Evolutionary conservation across 2,113 vertebrate genomes (phyloP), one percentile per base, ranked within the genome.

Genomic region (Eonycteris spelaea): DNA sequence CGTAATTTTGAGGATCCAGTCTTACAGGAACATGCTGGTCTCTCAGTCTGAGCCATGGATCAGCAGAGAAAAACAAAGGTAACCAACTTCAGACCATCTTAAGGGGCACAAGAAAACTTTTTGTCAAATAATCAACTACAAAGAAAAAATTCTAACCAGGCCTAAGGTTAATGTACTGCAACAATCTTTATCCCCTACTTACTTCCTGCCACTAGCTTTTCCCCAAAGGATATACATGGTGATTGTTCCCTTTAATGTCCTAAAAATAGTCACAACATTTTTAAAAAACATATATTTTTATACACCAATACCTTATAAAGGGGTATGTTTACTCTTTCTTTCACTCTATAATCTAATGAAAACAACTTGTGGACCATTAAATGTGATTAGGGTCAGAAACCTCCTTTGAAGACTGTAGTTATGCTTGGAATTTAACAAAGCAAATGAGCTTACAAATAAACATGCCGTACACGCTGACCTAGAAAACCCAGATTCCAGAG

Each of bases 371-470:
- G 51, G 26, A 30, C 22, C 24, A 65, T 63, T 78, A 95, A 68
- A 68, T 65, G 13, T 53, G 45, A 67, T 40, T 53, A 91, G 84
- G 40, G 21, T 51, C 15, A 22, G 35, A 92, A 92, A 75, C 30
- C 8, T 70, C 65, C 53, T 33, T 83, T 48, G 57, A 87, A 88
- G 67, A 73, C 16, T 22, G 24, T 21, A 82, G 67, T 55, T 91
- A 77, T 57, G 55, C 33, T 35, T 61, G 82, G 82, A 89, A 93
- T 93, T 95, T 57, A 71, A 61, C 75, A 48, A 30, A 61, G 26
- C 30, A 67, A 84, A 93, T 90, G 48, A 90, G 24, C 65, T 83
- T 90, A 80, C 57, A 92, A 84, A 84, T 35, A 79, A 96, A 45
- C 38, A 21, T 30, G 63, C 21, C 65, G 68, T 18, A 38, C 38